Evolutionary conservation across 1,140 invertebrate genomes (phyloP), one percentile per base, ranked within the genome.

Genomic region (Physella acuta): DNA sequence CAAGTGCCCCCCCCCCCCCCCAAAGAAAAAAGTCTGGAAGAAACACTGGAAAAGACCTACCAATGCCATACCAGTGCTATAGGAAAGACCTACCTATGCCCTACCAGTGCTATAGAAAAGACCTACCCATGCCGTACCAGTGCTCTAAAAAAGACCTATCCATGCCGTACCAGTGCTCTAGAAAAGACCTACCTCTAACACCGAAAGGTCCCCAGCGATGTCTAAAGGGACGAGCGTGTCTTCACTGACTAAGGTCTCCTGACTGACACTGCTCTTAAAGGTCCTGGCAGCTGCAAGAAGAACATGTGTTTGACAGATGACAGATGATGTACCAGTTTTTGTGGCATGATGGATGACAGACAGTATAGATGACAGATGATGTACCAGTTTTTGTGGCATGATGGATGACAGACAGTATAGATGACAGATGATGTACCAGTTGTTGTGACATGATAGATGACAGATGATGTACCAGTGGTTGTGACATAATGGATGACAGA

Each of bases 161-260:
- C n/a, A n/a, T n/a, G n/a, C n/a, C n/a, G n/a, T n/a, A n/a, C n/a
- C n/a, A n/a, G n/a, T n/a, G n/a, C n/a, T n/a, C n/a, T n/a, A n/a
- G n/a, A n/a, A n/a, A n/a, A n/a, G 16, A 37, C 65, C 39, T 24
- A 73, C 67, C 58, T 67, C 63, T 34, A 68, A 17, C 17, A 60
- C 24, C 17, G 68, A 56, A 24, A 73, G 51, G 33, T 72, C 71
- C 30, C 71, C 71, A 36, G 71, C 71, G n/a, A 72, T 72, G 31
- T 72, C 71, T 44, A 69, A n/a, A 17, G 71, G 71, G 24, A 72
- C 71, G 3, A 72, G 62, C 16, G 71, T 72, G 20, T 72, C 71
- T 24, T 68, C 71, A 65, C 71, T 69, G 26, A 69, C 60, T 4
- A 16, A 44, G 20, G 39, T 44, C 20, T 44, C 39, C 39, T 44